Base-by-base conservation (phyloP, 2,113 vertebrate species). In the Trichomycterus rosablanca region DNA sequence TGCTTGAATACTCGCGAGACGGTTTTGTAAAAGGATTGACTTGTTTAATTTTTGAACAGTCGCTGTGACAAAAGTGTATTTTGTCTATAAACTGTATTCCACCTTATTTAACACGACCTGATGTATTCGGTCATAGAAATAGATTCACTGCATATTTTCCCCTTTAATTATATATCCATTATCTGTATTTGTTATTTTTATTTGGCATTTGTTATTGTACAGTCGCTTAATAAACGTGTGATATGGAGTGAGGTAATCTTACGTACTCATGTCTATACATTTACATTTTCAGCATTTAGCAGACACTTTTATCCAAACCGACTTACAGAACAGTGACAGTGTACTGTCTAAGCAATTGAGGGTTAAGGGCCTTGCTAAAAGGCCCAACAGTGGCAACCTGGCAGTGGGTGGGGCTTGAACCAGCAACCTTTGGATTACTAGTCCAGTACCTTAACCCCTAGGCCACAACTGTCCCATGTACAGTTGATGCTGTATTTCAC, bases 211-310 rank as follows among this genome's bases (percentile, higher is more conserved):
- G 91, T 97, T 56, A 96, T 93, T 96, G 93, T 97, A 95, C 90
- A 97, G 91, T 94, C 92, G 95, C 93, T 96, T 94, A 98, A 98
- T 98, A 98, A 98, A 97, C 87, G 89, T 95, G 94, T 95, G 92
- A 85, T 79, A 80, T 35, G 35, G 57, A 59, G 22, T 37, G 54
- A 62, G 30, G 12, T 40, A 19, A 42, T 44, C n/a, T 43, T 18
- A 11, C 19, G 8, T 15, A 4, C 35, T 11, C 12, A 5, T 22
- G 28, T 8, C 12, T n/a, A 30, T 22, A 42, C n/a, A 37, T 12
- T 37, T 3, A 3, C 11, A 11, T 37, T 7, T 37, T 37, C 3
- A 37, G n/a, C n/a, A n/a, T n/a, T n/a, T n/a, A n/a, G n/a, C n/a
- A n/a, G n/a, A n/a, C n/a, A n/a, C n/a, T 37, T 8, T 37, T 37